Evolutionary conservation across 2,113 vertebrate genomes (phyloP), one percentile per base, ranked within the genome.

Genomic region (Drymodes brunneopygia): DNA sequence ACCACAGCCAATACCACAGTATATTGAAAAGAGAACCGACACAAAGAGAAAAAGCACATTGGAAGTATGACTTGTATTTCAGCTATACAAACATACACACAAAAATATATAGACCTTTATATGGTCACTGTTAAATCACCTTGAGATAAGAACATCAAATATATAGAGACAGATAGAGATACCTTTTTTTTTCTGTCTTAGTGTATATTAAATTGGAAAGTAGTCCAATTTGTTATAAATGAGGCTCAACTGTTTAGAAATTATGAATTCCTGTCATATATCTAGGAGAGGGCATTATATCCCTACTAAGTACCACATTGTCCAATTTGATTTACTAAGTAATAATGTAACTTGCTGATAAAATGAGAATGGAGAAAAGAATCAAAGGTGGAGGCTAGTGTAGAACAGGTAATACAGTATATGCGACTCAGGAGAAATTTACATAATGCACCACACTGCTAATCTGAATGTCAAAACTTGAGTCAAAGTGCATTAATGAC

Each of bases 131-230:
- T 23, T 42, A 58, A 77, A 79, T 67, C 12, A 38, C 10, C 7
- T 31, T 64, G 31, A 42, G 10, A 47, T 18, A 79, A 36, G 24
- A 83, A 51, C 5, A 47, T 19, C 22, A 57, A 57, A 48, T 31
- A 50, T 31, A 50, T 0, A n/a, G 2, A n/a, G 11, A 58, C 4
- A 70, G 8, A 58, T 6, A 73, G 6, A 48, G 5, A 24, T 3
- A 24, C 4, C 10, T 53, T 31, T 73, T 23, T 23, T 50, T 62
- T 47, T 48, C 22, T 60, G 6, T 58, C 19, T 64, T 19, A 47
- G 1, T 64, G 6, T 42, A 36, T 22, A 40, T 38, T 64, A 61
- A 58, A 83, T 21, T 47, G 6, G 19, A 8, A 90, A 84, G 19
- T 12, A 72, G 10, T 10, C 22, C 40, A 36, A 4, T 62, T 54